Evolutionary conservation across 2,113 vertebrate genomes (phyloP).

Genomic region (Bubo scandiacus): DNA sequence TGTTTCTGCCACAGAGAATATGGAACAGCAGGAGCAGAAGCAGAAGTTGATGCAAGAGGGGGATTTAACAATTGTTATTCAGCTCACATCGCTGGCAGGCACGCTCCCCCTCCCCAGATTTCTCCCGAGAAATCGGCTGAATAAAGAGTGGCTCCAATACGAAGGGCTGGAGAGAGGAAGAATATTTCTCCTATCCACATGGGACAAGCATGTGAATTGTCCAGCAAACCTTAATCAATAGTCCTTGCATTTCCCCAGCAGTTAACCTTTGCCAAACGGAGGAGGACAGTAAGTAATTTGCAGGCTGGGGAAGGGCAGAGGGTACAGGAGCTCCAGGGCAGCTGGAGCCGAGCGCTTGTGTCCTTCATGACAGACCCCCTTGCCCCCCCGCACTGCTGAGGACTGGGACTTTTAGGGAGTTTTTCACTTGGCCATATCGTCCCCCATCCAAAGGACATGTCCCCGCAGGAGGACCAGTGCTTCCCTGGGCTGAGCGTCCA

Average conservation of each 20-base stretch:
- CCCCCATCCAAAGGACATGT: accelerated
- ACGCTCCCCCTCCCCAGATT: slow-evolving; percentile 48
- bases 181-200: slow-evolving; percentile 8
- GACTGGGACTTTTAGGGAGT: not conserved
- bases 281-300: not conserved
- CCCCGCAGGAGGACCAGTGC: not conserved
- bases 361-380: not conserved
- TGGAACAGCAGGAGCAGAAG: slow-evolving; percentile 24
- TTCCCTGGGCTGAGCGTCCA: not conserved
- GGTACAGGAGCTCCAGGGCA: accelerated
- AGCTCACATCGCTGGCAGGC: slow-evolving; percentile 44
- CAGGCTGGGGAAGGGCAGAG: not conserved
- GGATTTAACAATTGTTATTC: slow-evolving; percentile 57
- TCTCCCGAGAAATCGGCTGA: slow-evolving; percentile 60
- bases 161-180: not conserved
- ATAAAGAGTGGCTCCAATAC: slow-evolving; percentile 20
- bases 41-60: slow-evolving; percentile 13
- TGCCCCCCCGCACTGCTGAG: accelerated
- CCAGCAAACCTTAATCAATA: not conserved
- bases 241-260: not conserved
- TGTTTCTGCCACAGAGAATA: slow-evolving; percentile 50
- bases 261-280: not conserved
- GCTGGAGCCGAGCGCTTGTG: accelerated
- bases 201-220: not conserved
- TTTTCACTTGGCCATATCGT: accelerated